A percentile compares a stretch with the other conserved stretches of the same genome.
phyloP scores from a whole-genome alignment of 1,140 invertebrate genomes.

The Lysiphlebus fabarum region DNA sequence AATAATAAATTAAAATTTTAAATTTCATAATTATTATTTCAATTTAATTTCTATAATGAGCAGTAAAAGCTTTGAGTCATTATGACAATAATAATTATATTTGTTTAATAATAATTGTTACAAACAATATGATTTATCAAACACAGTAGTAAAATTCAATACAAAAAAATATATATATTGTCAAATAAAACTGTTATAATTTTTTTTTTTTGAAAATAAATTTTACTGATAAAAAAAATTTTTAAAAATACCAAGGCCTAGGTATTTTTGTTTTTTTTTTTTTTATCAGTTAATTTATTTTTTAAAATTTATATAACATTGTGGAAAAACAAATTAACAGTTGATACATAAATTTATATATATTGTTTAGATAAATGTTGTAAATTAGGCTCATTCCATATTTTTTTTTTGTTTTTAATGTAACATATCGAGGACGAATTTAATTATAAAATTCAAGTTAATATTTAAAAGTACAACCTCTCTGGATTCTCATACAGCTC shows the following conservation, averaged over 20 bases:
- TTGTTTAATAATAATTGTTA: too few species aligned
- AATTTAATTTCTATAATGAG: too few species aligned
- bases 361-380: slow-evolving; percentile 35
- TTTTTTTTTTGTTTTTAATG: slow-evolving; percentile 48
- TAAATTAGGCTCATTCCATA: slow-evolving; percentile 31
- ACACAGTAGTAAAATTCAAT: neutral
- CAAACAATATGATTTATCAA: neutral
- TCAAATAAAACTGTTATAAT: too few species aligned
- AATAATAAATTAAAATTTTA: too few species aligned
- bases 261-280: slow-evolving; percentile 37
- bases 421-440: slow-evolving; percentile 42
- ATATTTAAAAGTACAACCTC: slow-evolving; percentile 37
- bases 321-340: slow-evolving; percentile 6
- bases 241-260: slow-evolving; percentile 34
- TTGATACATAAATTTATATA: slow-evolving; percentile 23
- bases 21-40: too few species aligned
- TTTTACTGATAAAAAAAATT: slow-evolving; percentile 28
- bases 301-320: slow-evolving; percentile 4
- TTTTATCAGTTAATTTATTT: slow-evolving; percentile 10
- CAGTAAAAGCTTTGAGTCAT: slow-evolving; percentile 27
- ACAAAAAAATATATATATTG: too few species aligned
- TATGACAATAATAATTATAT: slow-evolving; percentile 36
- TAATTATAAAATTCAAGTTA: slow-evolving; percentile 1
- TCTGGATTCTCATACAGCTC: slow-evolving; percentile 39
- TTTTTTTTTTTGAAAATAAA: slow-evolving; percentile 2